phyloP scores from a whole-genome alignment of 2,888 invertebrate species.

The Andricus quercusramuli region DNA sequence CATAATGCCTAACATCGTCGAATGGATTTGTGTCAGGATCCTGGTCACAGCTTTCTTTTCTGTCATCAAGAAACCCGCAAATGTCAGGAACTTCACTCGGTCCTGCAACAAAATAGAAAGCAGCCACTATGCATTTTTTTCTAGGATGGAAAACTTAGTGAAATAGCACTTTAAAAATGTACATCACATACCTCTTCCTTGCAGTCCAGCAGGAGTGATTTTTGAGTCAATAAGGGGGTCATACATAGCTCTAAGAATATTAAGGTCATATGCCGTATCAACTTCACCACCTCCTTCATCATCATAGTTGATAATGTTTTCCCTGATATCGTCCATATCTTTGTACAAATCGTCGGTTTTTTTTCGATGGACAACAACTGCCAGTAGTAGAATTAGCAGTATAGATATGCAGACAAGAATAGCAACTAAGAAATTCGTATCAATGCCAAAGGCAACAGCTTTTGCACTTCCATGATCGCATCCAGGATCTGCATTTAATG shows the following conservation, averaged over 20 bases:
- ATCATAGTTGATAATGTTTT: slow-evolving; percentile 98
- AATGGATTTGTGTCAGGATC: slow-evolving; percentile 95
- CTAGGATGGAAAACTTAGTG: not conserved
- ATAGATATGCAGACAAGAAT: slow-evolving; percentile 93
- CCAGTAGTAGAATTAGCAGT: slow-evolving; percentile 89
- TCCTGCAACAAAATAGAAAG: slow-evolving; percentile 65
- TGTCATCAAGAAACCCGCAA: slow-evolving; percentile 93
- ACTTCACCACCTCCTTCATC: slow-evolving; percentile 99
- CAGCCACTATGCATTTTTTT: not conserved
- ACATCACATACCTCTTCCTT: slow-evolving; percentile 79
- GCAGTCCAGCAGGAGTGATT: slow-evolving; percentile 74
- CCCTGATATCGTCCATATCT: slow-evolving; percentile 96
- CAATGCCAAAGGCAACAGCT: slow-evolving; percentile 90
- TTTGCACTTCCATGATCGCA: slow-evolving; percentile 87
- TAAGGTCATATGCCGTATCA: slow-evolving; percentile 95
- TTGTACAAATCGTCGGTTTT: slow-evolving; percentile 93
- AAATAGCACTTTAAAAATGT: not conserved
- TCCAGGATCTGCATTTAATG: slow-evolving; percentile 85
- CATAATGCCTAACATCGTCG: slow-evolving; percentile 98
- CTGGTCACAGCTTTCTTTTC: slow-evolving; percentile 93
- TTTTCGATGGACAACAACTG: slow-evolving; percentile 93
- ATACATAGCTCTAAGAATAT: slow-evolving; percentile 86
- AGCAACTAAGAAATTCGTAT: slow-evolving; percentile 92
- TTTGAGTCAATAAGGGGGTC: slow-evolving; percentile 82
- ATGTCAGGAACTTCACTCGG: slow-evolving; percentile 89